Evolutionary conservation across 1,140 invertebrate genomes (phyloP).

Genomic region (Drosophila ironensis): DNA sequence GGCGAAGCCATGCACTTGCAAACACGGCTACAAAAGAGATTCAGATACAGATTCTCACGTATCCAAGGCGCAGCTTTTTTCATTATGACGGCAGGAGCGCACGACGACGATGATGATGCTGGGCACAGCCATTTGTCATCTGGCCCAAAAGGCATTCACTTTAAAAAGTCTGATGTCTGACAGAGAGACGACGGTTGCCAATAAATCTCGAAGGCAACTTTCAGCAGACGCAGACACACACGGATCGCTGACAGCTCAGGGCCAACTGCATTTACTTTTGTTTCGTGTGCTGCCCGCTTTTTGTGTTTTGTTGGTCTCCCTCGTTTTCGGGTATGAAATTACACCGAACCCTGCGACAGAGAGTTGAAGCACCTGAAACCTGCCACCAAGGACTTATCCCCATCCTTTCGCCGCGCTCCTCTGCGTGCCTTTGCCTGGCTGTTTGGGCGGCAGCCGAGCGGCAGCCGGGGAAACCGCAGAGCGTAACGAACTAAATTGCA

Average conservation of each 20-base stretch:
- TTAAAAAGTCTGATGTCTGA: slow-evolving; percentile 64
- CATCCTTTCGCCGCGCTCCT: not conserved
- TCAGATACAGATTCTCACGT: slow-evolving; percentile 17
- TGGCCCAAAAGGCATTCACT: slow-evolving; percentile 70
- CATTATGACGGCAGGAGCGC: slow-evolving; percentile 20
- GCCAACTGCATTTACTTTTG: slow-evolving; percentile 78
- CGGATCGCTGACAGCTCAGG: slow-evolving; percentile 69
- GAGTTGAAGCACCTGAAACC: slow-evolving; percentile 73
- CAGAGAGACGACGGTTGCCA: slow-evolving; percentile 62
- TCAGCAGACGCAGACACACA: slow-evolving; percentile 56
- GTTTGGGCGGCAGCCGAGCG: slow-evolving; percentile 14
- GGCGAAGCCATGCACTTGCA: not conserved
- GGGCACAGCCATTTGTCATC: slow-evolving; percentile 63
- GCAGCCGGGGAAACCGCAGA: slow-evolving; percentile 61
- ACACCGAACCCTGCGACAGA: slow-evolving; percentile 50
- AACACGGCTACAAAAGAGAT: too few species aligned
- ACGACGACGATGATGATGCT: slow-evolving; percentile 29
- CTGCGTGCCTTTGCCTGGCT: not conserved
- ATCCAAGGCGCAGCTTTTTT: slow-evolving; percentile 18
- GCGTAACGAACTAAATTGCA: slow-evolving; percentile 80
- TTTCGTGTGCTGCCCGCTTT: slow-evolving; percentile 32
- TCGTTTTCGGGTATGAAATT: slow-evolving; percentile 67
- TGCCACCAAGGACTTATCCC: slow-evolving; percentile 65
- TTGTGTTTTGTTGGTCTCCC: slow-evolving; percentile 16
- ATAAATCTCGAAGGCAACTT: slow-evolving; percentile 74